These are phyloP conservation scores for Mesorhabditis spiculigera DNA, from an alignment of 2,888 invertebrate species.

Conservation along the genomic window DNA sequence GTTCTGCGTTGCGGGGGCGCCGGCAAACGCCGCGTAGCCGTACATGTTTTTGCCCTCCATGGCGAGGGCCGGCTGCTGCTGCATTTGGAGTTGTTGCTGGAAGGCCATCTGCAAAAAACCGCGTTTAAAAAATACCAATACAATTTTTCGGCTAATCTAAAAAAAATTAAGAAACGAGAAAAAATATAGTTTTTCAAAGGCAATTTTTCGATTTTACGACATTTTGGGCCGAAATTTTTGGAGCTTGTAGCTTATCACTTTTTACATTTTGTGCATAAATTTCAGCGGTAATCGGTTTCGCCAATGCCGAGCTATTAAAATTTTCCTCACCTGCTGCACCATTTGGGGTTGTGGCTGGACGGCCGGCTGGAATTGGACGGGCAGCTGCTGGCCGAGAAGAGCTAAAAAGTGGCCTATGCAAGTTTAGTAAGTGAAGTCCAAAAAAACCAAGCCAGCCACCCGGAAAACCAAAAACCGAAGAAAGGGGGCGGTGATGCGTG, in stretches of 20 bases:
- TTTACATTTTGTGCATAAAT: no score
- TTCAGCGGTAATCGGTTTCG: no score
- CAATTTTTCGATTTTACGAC: no score
- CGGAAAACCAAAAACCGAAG: no score
- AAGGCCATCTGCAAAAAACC: neutral
- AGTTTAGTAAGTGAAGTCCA: neutral
- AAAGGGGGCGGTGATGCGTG: no score
- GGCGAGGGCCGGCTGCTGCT: conserved; percentile 14
- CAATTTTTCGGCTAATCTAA: neutral
- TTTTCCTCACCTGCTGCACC: neutral
- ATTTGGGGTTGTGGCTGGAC: conserved; percentile 4
- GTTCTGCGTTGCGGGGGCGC: neutral
- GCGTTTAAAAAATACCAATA: neutral
- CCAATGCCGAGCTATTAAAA: no score
- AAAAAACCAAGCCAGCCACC: neutral
- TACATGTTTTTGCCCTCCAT: conserved; percentile 3
- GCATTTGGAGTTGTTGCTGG: neutral
- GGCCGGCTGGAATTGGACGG: conserved; percentile 3
- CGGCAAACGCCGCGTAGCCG: conserved; percentile 2
- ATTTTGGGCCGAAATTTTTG: no score
- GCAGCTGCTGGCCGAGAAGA: conserved; percentile 3
- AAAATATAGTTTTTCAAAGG: no score
- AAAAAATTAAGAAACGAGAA: neutral
- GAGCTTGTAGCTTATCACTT: no score
- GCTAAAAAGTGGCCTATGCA: neutral